These are phyloP conservation scores for Brachionus calyciflorus DNA, from an alignment of 1,140 invertebrate genomes.

Conservation along the genomic window DNA sequence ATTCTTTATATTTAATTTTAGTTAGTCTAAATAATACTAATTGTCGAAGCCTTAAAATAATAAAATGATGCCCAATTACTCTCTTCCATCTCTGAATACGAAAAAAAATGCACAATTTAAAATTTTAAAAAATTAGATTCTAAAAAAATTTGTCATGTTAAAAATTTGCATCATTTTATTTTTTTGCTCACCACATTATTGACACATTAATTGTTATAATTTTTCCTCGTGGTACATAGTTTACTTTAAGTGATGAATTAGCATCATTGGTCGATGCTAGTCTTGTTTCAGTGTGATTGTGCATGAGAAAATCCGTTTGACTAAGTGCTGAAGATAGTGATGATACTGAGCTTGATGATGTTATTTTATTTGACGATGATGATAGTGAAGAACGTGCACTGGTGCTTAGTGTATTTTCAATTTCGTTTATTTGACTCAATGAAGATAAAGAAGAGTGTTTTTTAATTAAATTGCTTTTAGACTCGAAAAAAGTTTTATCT, in stretches of 20 bases:
- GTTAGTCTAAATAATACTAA: too few relatives aligned
- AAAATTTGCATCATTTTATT: not conserved
- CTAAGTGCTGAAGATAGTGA: constrained; percentile 12
- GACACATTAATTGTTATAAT: constrained; percentile 32
- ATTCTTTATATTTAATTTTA: too few relatives aligned
- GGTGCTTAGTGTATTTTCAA: constrained; percentile 5
- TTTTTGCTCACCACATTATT: constrained; percentile 29
- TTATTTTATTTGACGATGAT: constrained; percentile 31
- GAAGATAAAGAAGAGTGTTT: constrained; percentile 23
- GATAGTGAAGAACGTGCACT: constrained; percentile 37
- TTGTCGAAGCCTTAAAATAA: too few relatives aligned
- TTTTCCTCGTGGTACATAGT: constrained; percentile 29
- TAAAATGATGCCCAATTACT: too few relatives aligned
- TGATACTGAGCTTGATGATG: constrained; percentile 1
- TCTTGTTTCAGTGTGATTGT: constrained; percentile 22
- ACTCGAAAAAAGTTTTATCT: not conserved
- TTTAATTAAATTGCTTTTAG: not conserved
- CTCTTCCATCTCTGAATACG: too few relatives aligned
- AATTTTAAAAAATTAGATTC: not conserved
- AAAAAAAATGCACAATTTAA: too few relatives aligned
- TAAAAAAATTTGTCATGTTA: constrained; percentile 9
- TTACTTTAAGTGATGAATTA: constrained; percentile 16
- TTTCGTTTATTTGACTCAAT: not conserved
- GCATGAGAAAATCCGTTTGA: not conserved
- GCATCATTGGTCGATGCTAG: constrained; percentile 6